These are phyloP conservation scores for Cheumatopsyche charites DNA, from an alignment of 1,140 invertebrate species.

Conservation along the genomic window DNA sequence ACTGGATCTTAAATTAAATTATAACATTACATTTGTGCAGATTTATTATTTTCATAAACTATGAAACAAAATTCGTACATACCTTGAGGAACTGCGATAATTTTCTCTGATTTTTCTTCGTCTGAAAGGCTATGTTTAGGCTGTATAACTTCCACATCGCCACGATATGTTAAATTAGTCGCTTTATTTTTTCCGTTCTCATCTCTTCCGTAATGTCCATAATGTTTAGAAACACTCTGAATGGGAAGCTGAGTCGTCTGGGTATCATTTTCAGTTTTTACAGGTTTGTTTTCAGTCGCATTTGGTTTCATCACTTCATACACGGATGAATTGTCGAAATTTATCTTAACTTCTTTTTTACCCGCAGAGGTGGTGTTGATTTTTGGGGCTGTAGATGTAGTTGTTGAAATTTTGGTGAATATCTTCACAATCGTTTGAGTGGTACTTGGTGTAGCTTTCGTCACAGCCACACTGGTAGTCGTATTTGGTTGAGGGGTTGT, in stretches of 20 bases:
- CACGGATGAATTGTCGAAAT: neutral
- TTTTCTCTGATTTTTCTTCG: neutral
- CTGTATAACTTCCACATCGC: neutral
- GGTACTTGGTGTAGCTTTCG: no score
- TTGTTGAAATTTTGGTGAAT: no score
- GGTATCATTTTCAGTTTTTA: neutral
- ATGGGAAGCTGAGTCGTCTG: neutral
- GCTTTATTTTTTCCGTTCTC: neutral
- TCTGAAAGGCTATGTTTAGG: no score
- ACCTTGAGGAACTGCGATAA: no score
- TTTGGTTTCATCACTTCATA: constrained; percentile 7
- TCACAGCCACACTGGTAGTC: neutral
- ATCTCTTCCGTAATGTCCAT: constrained; percentile 20
- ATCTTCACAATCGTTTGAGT: no score
- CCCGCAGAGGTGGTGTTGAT: no score
- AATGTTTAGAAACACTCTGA: neutral
- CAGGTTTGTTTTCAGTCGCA: neutral
- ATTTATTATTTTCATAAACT: neutral
- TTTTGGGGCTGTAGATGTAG: no score
- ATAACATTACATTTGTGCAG: neutral
- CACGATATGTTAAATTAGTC: no score
- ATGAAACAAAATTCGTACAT: neutral
- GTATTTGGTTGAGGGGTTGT: no score
- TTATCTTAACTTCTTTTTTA: no score
- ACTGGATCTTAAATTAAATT: neutral